Evolutionary conservation across 1,140 invertebrate species (phyloP).

Genomic region (Temnothorax nylanderi): DNA sequence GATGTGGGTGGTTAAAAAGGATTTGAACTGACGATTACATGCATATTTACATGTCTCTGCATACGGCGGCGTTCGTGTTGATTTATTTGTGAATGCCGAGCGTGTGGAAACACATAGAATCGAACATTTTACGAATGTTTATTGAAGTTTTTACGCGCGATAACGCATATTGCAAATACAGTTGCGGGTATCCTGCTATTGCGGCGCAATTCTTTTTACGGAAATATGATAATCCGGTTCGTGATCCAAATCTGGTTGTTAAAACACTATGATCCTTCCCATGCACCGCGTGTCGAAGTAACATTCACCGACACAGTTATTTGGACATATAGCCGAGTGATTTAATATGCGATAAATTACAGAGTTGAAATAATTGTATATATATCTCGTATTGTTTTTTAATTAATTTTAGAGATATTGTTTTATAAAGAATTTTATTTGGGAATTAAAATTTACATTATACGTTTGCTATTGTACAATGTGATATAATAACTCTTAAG

Average conservation of each 20-base stretch:
- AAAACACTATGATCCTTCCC: slow-evolving; percentile 26
- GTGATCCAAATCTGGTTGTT: slow-evolving; percentile 44
- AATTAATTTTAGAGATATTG: not conserved
- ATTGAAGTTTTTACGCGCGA: slow-evolving; percentile 41
- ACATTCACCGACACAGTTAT: not conserved
- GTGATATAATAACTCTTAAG: not conserved
- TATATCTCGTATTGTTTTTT: not conserved
- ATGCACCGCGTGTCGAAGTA: not conserved
- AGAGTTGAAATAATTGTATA: not conserved
- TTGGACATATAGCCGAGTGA: not conserved
- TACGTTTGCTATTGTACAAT: not conserved
- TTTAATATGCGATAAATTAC: not conserved
- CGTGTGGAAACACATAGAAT: not conserved
- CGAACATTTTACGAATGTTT: slow-evolving; percentile 42
- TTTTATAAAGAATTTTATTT: not conserved
- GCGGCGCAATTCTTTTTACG: slow-evolving; percentile 17
- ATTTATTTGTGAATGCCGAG: slow-evolving; percentile 38
- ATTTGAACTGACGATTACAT: slow-evolving; percentile 25
- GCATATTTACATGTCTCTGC: slow-evolving; percentile 13
- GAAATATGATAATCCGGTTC: slow-evolving; percentile 31
- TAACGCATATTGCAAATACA: slow-evolving; percentile 18
- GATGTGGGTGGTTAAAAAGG: slow-evolving; percentile 6
- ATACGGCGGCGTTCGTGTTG: not conserved
- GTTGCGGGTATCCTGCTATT: not conserved
- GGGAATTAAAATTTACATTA: not conserved